These are phyloP conservation scores for Trichogramma dendrolimi DNA, from an alignment of 2,888 invertebrate genomes.

Conservation along the genomic window DNA sequence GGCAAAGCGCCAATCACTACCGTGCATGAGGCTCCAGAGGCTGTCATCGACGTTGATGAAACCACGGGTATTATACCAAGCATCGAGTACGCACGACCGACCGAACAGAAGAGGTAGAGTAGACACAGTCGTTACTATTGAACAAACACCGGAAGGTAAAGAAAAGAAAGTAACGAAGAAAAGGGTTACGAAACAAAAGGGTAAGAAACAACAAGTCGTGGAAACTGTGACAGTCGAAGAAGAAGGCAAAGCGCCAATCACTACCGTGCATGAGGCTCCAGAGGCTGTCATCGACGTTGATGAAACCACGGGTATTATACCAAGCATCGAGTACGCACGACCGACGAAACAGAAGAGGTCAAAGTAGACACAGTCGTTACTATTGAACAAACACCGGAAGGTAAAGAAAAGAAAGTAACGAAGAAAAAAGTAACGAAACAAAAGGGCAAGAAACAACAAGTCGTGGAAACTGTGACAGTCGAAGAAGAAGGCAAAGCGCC, in stretches of 20 bases:
- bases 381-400: too few relatives aligned
- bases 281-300: slow-evolving; percentile 34
- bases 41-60: slow-evolving; percentile 41
- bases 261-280: slow-evolving; percentile 34
- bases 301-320: slow-evolving; percentile 33
- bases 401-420: slow-evolving; percentile 18
- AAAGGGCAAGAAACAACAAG: slow-evolving; percentile 46
- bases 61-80: slow-evolving; percentile 36
- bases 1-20: slow-evolving; percentile 51
- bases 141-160: slow-evolving; percentile 30
- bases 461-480: slow-evolving; percentile 51
- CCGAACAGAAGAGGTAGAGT: too few relatives aligned
- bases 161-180: slow-evolving; percentile 43
- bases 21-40: slow-evolving; percentile 49
- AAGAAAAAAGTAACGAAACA: slow-evolving; percentile 53
- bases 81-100: slow-evolving; percentile 43
- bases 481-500: slow-evolving; percentile 50
- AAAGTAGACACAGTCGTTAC: not conserved
- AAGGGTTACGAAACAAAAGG: slow-evolving; percentile 30
- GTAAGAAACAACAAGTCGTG: slow-evolving; percentile 25
- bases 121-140: slow-evolving; percentile 33
- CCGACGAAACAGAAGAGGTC: slow-evolving; percentile 30
- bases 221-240: slow-evolving; percentile 40
- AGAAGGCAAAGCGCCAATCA: slow-evolving; percentile 37
- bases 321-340: slow-evolving; percentile 39